phyloP scores from a whole-genome alignment of 2,888 invertebrate species.

The Pasiphila rectangulata region DNA sequence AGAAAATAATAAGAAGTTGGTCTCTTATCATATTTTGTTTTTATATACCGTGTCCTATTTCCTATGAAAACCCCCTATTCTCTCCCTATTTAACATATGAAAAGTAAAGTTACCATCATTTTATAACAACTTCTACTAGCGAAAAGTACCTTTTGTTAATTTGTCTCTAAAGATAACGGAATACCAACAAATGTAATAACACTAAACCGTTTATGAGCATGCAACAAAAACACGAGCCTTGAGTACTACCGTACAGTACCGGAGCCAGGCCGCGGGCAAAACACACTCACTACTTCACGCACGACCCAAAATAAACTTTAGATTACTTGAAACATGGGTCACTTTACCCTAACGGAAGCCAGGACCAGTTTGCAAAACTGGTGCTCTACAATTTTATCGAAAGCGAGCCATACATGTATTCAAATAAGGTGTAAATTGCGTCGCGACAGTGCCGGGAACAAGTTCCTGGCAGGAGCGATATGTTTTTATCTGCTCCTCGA shows the following conservation, averaged over 20 bases:
- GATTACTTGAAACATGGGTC: neutral
- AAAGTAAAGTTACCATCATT: too few species aligned
- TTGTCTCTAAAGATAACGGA: too few species aligned
- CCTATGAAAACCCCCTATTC: too few species aligned
- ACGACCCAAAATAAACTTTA: neutral
- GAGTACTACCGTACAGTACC: conserved; percentile 4
- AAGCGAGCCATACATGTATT: conserved; percentile 8
- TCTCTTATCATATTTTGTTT: too few species aligned
- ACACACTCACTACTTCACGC: conserved; percentile 5
- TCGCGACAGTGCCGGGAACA: conserved; percentile 1
- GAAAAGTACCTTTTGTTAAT: too few species aligned
- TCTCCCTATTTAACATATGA: too few species aligned
- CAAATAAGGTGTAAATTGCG: conserved; percentile 9
- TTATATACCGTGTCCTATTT: too few species aligned
- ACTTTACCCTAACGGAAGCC: neutral
- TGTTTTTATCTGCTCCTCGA: conserved; percentile 18
- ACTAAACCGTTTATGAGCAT: neutral
- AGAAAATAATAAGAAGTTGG: too few species aligned
- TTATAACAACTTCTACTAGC: too few species aligned
- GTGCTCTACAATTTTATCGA: conserved; percentile 10
- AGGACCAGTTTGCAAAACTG: conserved; percentile 9
- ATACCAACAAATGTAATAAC: neutral
- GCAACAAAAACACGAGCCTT: neutral
- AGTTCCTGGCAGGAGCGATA: conserved; percentile 13
- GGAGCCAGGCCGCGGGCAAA: conserved; percentile 14